Evolutionary conservation across 2,888 invertebrate genomes (phyloP), one percentile per base, ranked within the genome.

Genomic region (Drosophila cyrtoloma): DNA sequence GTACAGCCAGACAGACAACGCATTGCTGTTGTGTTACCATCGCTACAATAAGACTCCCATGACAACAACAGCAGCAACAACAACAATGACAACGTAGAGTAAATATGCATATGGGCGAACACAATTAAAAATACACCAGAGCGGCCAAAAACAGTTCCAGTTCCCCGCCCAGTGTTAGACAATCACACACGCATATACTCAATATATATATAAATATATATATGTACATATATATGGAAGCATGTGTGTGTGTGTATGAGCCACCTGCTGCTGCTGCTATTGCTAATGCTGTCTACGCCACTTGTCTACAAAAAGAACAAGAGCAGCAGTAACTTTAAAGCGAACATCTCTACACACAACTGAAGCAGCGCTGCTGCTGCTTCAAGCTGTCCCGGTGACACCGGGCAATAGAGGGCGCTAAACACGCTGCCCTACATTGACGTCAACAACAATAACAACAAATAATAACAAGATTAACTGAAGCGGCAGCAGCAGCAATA

Each of bases 341-440:
- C 52, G 39, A 66, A 61, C 47, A 60, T 51, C 77, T 56, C 55
- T 60, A 51, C 55, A 55, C 12, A 57, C 35, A 67, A 51, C 50
- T 30, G 42, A 58, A 42, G 32, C 64, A 66, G 65, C 33, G 58
- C 62, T 69, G 75, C 66, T 66, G 72, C 86, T 62, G 84, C 84
- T 77, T 75, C 83, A 89, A 85, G 59, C 89, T 86, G 86, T 75
- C 52, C 69, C 82, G 86, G 89, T 88, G 86, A 84, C 86, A 64
- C 56, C 75, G 57, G 50, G 66, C 62, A 66, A 71, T 65, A 51
- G 28, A 59, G 77, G 84, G 84, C 82, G 57, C 57, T 57, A 30
- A 30, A 68, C 58, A 52, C 37, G 57, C 71, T 70, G 79, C 79
- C 84, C 80, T 72, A 66, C 55, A 22, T 71, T 66, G 50, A 61